Evolutionary conservation across 2,797 vertebrate genomes (phyloP).

Genomic region (Trichosurus vulpecula): DNA sequence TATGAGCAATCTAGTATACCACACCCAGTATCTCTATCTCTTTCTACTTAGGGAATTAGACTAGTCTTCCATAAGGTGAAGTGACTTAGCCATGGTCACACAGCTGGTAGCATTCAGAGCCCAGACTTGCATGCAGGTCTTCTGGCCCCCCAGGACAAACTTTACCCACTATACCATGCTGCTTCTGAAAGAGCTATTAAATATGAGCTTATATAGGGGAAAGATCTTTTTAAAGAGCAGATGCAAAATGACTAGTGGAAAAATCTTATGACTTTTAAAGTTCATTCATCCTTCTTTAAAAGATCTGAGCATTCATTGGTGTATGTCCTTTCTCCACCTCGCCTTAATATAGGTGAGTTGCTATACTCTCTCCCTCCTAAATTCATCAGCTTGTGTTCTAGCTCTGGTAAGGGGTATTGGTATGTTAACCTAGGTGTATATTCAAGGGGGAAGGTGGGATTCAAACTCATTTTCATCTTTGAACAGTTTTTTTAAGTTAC

Average conservation of each 20-base stretch:
- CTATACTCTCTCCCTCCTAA: background rate
- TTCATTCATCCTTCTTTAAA: background rate
- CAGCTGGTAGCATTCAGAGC: background rate
- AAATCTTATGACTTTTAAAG: background rate
- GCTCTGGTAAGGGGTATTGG: background rate
- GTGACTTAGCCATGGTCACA: background rate
- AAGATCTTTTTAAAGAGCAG: background rate
- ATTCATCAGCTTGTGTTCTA: background rate
- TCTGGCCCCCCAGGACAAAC: background rate
- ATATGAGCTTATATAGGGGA: background rate
- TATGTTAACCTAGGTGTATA: slow-evolving; percentile 42
- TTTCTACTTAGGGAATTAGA: background rate
- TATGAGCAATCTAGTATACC: background rate
- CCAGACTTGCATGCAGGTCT: background rate
- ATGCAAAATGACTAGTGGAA: background rate
- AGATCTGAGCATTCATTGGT: background rate
- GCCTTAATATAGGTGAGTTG: background rate
- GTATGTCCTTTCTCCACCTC: background rate
- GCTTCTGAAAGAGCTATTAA: background rate
- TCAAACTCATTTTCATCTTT: slow-evolving; percentile 33
- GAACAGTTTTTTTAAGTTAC: slow-evolving; percentile 51
- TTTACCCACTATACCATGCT: background rate
- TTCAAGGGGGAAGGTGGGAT: slow-evolving; percentile 20
- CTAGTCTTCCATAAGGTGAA: background rate
- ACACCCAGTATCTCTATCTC: background rate